Evolutionary conservation across 1,140 invertebrate species (phyloP), one percentile per base, ranked within the genome.

Genomic region (Leptoteleia sp.): DNA sequence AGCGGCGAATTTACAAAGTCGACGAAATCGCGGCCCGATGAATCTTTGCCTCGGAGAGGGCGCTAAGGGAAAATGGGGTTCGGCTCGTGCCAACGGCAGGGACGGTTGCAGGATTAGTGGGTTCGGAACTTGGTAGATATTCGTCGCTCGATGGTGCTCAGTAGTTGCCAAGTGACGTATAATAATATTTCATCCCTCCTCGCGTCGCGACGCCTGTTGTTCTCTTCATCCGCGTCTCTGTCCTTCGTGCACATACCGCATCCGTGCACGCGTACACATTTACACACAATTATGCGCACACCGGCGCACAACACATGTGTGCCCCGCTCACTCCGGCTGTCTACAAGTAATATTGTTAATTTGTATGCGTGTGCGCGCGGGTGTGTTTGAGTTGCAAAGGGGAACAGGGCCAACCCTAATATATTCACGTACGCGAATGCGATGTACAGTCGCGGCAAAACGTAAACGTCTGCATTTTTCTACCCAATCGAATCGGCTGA

Each of bases 161-260:
- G 85, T 85, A 86, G 85, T 88, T 86, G 85, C 86, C 86, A 86
- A 88, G 84, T 86, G 85, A 88, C 85, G 86, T 86, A 88, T 88
- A 86, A 87, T 87, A 88, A 88, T 88, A 88, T 88, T 87, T 88
- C 85, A 88, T 83, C 83, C 85, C 82, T 65, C 68, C 40, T 19
- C 19, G 61, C 76, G 68, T 50, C 67, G 54, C 62, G 16, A 48
- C 61, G 19, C 68, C 43, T 57, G 73, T 76, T 62, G 73, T 76
- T 61, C 72, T 67, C 72, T n/a, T 62, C 55, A 55, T 76, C 62
- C 78, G 76, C 65, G 79, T 85, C 81, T 83, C 81, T 80, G 71
- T 81, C 77, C 72, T 70, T 61, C 64, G 78, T 65, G 52, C n/a
- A n/a, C 61, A 73, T 57, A 65, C 70, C 59, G 52, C 43, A 77